These are phyloP conservation scores for Drosophila novamexicana DNA, from an alignment of 1,140 invertebrate genomes.

Conservation along the genomic window DNA sequence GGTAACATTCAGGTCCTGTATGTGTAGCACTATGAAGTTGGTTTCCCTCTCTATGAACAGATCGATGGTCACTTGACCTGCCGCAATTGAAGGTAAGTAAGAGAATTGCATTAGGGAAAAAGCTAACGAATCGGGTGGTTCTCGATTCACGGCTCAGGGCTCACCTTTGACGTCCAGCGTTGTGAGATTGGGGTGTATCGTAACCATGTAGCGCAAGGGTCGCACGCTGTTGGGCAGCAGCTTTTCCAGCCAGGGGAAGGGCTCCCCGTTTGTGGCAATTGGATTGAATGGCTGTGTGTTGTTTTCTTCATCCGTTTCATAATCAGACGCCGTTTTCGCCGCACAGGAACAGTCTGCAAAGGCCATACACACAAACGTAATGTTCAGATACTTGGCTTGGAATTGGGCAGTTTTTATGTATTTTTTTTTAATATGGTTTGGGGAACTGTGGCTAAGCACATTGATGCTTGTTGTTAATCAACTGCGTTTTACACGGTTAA, in stretches of 20 bases:
- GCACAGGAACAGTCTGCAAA: conserved; percentile 89
- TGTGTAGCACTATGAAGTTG: conserved; percentile 95
- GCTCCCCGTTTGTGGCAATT: conserved; percentile 90
- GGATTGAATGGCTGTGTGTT: conserved; percentile 87
- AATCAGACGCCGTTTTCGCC: conserved; percentile 88
- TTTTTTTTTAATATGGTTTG: conserved; percentile 29
- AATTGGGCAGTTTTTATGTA: background rate
- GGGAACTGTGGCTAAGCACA: conserved; percentile 63
- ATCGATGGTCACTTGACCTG: conserved; percentile 94
- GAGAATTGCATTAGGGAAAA: conserved; percentile 28
- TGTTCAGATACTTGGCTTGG: conserved; percentile 33
- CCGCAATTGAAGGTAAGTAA: conserved; percentile 29
- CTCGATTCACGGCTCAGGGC: background rate
- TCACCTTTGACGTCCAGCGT: conserved; percentile 94
- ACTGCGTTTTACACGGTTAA: conserved; percentile 75
- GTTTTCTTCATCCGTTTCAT: conserved; percentile 87
- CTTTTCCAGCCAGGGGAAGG: conserved; percentile 95
- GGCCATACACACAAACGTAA: conserved; percentile 43
- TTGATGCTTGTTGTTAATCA: conserved; percentile 62
- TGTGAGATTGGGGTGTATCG: conserved; percentile 96
- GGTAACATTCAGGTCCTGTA: conserved; percentile 94
- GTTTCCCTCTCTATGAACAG: conserved; percentile 93
- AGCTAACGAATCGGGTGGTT: background rate
- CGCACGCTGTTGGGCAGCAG: conserved; percentile 92
- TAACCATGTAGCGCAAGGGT: conserved; percentile 94